Conservation (phyloP, 1,140 invertebrate genomes). For the Brachionus calyciflorus region DNA sequence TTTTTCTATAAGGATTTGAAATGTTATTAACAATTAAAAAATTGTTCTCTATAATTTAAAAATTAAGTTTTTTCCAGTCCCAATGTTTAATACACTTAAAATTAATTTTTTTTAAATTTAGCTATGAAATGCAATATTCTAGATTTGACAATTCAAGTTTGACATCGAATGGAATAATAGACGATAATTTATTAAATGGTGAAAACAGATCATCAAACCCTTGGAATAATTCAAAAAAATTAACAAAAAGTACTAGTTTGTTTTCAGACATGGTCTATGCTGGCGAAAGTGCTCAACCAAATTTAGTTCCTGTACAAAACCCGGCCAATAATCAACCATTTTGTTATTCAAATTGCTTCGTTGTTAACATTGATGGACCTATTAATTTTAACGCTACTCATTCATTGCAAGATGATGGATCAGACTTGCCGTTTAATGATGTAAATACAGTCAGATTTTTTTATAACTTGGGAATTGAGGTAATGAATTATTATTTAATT, state of each 20-base stretch:
- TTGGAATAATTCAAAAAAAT: slow-evolving; percentile 43
- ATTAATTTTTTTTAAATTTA: slow-evolving; percentile 1
- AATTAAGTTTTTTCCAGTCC: no score
- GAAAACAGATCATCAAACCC: slow-evolving; percentile 15
- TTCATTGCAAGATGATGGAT: slow-evolving; percentile 40
- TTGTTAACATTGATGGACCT: slow-evolving; percentile 41
- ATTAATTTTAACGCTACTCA: slow-evolving; percentile 43
- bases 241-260: slow-evolving; percentile 33
- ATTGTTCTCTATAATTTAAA: no score
- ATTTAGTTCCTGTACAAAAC: not conserved
- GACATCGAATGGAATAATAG: slow-evolving; percentile 32
- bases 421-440: slow-evolving; percentile 42
- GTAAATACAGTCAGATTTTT: slow-evolving; percentile 42
- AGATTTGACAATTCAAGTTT: slow-evolving; percentile 27
- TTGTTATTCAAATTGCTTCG: slow-evolving; percentile 42
- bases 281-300: slow-evolving; percentile 12
- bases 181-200: slow-evolving; percentile 38
- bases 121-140: slow-evolving; percentile 29
- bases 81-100: no score
- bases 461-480: slow-evolving; percentile 45
- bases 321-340: not conserved
- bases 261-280: slow-evolving; percentile 43
- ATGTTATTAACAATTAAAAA: no score
- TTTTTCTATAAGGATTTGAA: no score
- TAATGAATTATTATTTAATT: no score